phyloP scores from a whole-genome alignment of 2,797 vertebrate genomes.

The Poecilia wingei region DNA sequence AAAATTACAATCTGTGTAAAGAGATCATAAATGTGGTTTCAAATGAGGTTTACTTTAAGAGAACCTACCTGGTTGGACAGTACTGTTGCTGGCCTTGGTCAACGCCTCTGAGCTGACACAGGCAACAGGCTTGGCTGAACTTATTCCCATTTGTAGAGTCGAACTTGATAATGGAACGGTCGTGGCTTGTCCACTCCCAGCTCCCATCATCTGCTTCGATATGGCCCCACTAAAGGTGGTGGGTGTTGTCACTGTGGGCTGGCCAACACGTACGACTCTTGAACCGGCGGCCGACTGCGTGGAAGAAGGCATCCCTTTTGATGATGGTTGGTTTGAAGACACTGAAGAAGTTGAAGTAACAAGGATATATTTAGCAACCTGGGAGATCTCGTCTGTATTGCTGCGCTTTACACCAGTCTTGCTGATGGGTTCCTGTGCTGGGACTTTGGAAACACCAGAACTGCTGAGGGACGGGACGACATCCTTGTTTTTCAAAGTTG shows the following conservation, averaged over 20 bases:
- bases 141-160: slow-evolving; percentile 84
- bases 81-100: slow-evolving; percentile 79
- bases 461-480: slow-evolving; percentile 56
- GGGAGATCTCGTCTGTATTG: slow-evolving; percentile 72
- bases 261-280: slow-evolving; percentile 82
- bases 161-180: slow-evolving; percentile 83
- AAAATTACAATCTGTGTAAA: no score
- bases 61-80: slow-evolving; percentile 71
- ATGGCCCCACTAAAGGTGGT: slow-evolving; percentile 75
- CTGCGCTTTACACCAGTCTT: slow-evolving; percentile 62
- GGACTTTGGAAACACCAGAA: slow-evolving; percentile 47
- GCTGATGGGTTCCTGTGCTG: slow-evolving; percentile 60
- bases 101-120: slow-evolving; percentile 73
- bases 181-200: slow-evolving; percentile 44
- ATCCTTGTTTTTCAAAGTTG: slow-evolving; percentile 64
- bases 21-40: background rate
- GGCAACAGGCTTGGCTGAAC: slow-evolving; percentile 81
- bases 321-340: slow-evolving; percentile 62
- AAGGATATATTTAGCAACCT: slow-evolving; percentile 87
- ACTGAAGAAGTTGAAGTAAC: slow-evolving; percentile 79
- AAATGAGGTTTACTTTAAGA: background rate
- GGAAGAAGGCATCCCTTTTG: slow-evolving; percentile 70
- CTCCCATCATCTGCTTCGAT: slow-evolving; percentile 62
- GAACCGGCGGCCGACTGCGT: slow-evolving; percentile 75
- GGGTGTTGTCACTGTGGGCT: slow-evolving; percentile 58